Evolutionary conservation across 2,888 invertebrate species (phyloP), one percentile per base, ranked within the genome.

Genomic region (Drosophila paranaensis): DNA sequence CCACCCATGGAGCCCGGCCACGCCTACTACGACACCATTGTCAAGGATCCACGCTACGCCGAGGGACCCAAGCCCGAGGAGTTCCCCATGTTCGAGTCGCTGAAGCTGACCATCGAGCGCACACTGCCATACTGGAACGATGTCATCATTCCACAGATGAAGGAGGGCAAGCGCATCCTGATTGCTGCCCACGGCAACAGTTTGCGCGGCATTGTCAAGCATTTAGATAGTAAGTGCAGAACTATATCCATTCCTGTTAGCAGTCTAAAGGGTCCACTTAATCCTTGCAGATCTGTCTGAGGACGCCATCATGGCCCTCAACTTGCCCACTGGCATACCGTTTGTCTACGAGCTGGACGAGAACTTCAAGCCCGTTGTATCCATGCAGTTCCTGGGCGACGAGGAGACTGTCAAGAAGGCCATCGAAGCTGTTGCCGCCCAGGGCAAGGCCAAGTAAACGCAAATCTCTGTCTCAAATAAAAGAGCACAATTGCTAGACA

Each of bases 101-200:
- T 97, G 57, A 97, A 97, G 91, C 93, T 97, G 54, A 97, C 97
- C 9, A 97, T 97, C 91, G 95, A 95, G 74, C 94, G 97, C 67
- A 97, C 97, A 14, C 93, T 97, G 88, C 98, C 98, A 1, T 98
- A 96, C 92, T 98, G 98, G 96, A 97, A 98, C 93, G 94, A 97
- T 90, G 94, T 95, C 45, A 96, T 99, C 93, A 89, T 91, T 93
- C 93, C 94, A 70, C 94, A 97, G 93, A 94, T 97, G 75, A 96
- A 96, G 90, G 96, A 94, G 81, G 97, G 97, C 78, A 97, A 97
- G 91, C 95, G 93, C 56, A 95, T 97, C 72, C 95, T 97, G 56
- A 96, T 97, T 89, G 97, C 96, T 33, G 97, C 97, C 42, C 97
- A 97, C 90, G 97, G 97, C 63, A 97, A 97, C 93, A 97, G 97